Evolutionary conservation across 2,888 invertebrate species (phyloP).

Genomic region (Carpatolechia fugitivella): DNA sequence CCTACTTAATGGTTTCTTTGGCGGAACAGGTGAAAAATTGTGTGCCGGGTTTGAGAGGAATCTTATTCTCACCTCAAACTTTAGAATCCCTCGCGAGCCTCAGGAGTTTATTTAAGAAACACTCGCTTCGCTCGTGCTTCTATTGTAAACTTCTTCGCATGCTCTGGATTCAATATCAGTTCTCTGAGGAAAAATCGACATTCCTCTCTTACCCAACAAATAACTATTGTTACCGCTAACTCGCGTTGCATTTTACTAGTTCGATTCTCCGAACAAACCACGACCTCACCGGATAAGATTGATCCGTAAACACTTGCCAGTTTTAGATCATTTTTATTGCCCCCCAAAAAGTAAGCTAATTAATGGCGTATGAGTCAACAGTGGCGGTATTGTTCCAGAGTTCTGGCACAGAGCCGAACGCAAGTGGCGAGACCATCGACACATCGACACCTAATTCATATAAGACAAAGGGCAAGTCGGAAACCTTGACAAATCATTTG

Average conservation of each 20-base stretch:
- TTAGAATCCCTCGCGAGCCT: too few relatives aligned
- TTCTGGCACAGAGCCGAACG: slow-evolving; percentile 51
- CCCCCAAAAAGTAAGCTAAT: slow-evolving; percentile 57
- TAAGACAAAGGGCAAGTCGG: slow-evolving; percentile 26
- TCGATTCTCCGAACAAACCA: neutral
- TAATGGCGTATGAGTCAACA: slow-evolving; percentile 55
- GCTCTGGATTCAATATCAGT: too few relatives aligned
- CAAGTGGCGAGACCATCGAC: slow-evolving; percentile 30
- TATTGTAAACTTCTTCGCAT: too few relatives aligned
- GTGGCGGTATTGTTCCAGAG: slow-evolving; percentile 48
- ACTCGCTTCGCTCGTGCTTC: too few relatives aligned
- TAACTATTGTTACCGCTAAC: too few relatives aligned
- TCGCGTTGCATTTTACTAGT: neutral
- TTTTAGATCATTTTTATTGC: slow-evolving; percentile 52
- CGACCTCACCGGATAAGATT: slow-evolving; percentile 12
- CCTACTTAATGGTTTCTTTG: too few relatives aligned
- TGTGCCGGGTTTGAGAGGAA: too few relatives aligned
- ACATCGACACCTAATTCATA: slow-evolving; percentile 39
- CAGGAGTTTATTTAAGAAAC: too few relatives aligned
- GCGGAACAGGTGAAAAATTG: too few relatives aligned
- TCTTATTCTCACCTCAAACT: too few relatives aligned
- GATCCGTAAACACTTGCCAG: slow-evolving; percentile 14
- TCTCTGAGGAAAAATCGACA: too few relatives aligned
- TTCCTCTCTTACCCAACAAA: too few relatives aligned
- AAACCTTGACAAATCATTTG: slow-evolving; percentile 9